Evolutionary conservation across 2,888 invertebrate species (phyloP).

Genomic region (Adineta ricciae): DNA sequence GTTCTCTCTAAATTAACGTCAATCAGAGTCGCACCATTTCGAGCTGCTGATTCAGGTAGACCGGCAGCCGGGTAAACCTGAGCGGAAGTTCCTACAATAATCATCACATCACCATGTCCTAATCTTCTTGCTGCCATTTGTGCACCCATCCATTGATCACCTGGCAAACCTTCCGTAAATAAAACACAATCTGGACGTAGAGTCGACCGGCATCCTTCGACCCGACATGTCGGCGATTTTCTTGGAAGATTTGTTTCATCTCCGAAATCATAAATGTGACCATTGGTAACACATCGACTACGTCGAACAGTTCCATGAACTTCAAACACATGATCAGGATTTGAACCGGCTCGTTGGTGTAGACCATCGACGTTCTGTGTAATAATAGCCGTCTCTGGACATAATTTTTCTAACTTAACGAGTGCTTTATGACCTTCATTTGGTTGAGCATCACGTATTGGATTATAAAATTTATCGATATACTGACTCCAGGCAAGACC

Average conservation of each 20-base stretch:
- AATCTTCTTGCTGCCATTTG: background rate
- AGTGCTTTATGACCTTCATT: background rate
- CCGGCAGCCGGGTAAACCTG: background rate
- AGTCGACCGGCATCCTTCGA: background rate
- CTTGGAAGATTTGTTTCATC: background rate
- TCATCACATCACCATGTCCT: background rate
- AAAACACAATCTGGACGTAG: background rate
- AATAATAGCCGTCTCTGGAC: slow-evolving; percentile 52
- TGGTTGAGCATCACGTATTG: background rate
- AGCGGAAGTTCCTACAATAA: background rate
- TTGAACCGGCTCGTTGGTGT: slow-evolving; percentile 57
- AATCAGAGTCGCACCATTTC: background rate
- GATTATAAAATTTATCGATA: slow-evolving; percentile 2
- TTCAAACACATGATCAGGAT: slow-evolving; percentile 35
- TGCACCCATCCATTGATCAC: background rate
- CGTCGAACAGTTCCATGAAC: background rate
- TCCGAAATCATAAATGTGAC: background rate
- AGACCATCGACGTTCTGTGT: slow-evolving; percentile 62
- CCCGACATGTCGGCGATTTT: background rate
- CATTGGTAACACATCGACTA: background rate
- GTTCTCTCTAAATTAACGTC: background rate
- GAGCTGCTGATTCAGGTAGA: background rate
- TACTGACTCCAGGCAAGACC: background rate
- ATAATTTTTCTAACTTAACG: background rate
- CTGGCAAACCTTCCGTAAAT: background rate